A percentile compares a stretch with the other conserved stretches of the same genome.
Evolutionary conservation across 2,797 vertebrate genomes (phyloP).

Genomic region (Gorsachius magnificus): DNA sequence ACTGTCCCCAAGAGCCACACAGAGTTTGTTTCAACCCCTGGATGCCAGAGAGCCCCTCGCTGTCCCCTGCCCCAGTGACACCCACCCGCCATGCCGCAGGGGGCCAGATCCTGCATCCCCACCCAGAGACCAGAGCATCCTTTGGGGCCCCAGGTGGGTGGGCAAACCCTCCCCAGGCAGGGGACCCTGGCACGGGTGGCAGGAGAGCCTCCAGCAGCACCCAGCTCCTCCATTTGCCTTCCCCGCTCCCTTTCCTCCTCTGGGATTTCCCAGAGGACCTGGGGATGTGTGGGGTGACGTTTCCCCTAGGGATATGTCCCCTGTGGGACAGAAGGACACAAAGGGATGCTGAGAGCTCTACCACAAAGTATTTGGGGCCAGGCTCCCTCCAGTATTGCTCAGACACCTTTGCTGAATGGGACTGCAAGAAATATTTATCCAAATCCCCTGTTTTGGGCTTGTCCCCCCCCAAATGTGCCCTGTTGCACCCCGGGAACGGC

Average conservation of each 20-base stretch:
- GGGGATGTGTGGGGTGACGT: background rate
- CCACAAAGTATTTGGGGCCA: background rate
- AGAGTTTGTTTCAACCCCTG: background rate
- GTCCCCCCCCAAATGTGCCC: background rate
- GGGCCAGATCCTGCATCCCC: background rate
- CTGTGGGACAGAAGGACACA: background rate
- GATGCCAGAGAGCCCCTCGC: background rate
- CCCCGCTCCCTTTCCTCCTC: background rate
- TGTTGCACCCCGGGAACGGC: background rate
- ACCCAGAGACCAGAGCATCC: background rate
- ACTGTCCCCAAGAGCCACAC: background rate
- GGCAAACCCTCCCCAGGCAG: background rate
- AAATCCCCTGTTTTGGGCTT: background rate
- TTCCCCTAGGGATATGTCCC: background rate
- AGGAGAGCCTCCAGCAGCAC: fast-evolving
- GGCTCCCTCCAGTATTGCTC: background rate
- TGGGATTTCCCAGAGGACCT: background rate
- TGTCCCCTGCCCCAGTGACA: background rate
- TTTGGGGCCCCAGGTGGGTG: background rate
- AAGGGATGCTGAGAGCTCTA: background rate
- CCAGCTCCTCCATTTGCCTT: background rate
- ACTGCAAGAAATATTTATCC: background rate
- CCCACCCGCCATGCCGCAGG: fast-evolving
- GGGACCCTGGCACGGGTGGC: no score
- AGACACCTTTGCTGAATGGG: background rate